A percentile compares a stretch with the other conserved stretches of the same genome.
Evolutionary conservation across 2,888 invertebrate species (phyloP).

Genomic region (Scaptomyza reducta): DNA sequence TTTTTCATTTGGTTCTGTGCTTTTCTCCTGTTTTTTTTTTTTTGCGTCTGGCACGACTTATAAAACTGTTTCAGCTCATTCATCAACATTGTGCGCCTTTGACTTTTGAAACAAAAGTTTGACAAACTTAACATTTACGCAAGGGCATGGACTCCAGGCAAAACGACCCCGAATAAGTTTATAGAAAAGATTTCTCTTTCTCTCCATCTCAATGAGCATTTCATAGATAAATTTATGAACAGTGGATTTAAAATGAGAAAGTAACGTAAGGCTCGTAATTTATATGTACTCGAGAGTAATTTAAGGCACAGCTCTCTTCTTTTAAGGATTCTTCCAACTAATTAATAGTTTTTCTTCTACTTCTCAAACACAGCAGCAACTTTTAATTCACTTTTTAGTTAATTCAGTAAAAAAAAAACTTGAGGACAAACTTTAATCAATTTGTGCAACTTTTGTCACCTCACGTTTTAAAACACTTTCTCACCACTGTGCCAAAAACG

Average conservation of each 20-base stretch:
- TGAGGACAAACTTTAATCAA: constrained; percentile 2
- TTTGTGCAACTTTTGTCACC: constrained; percentile 6
- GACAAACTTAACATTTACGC: constrained; percentile 64
- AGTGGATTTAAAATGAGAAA: background rate
- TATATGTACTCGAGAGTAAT: constrained; percentile 1
- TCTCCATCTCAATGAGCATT: constrained; percentile 40
- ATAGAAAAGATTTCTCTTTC: constrained; percentile 14
- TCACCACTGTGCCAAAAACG: constrained; percentile 32
- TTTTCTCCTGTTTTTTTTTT: background rate
- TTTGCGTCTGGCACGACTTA: constrained; percentile 18
- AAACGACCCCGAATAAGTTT: constrained; percentile 38
- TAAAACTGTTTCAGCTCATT: constrained; percentile 59
- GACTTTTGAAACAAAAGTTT: constrained; percentile 74
- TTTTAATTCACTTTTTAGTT: background rate
- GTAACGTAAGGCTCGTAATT: background rate
- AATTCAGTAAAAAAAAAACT: background rate
- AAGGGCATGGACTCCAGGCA: constrained; percentile 13
- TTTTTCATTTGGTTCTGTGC: background rate
- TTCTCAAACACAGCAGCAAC: background rate
- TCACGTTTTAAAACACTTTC: constrained; percentile 1
- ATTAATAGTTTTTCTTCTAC: background rate
- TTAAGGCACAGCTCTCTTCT: background rate
- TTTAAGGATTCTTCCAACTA: background rate
- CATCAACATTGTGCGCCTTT: constrained; percentile 69
- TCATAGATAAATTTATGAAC: constrained; percentile 38